Base-by-base conservation (phyloP, 2,888 invertebrate species). In the Erebia palarica region DNA sequence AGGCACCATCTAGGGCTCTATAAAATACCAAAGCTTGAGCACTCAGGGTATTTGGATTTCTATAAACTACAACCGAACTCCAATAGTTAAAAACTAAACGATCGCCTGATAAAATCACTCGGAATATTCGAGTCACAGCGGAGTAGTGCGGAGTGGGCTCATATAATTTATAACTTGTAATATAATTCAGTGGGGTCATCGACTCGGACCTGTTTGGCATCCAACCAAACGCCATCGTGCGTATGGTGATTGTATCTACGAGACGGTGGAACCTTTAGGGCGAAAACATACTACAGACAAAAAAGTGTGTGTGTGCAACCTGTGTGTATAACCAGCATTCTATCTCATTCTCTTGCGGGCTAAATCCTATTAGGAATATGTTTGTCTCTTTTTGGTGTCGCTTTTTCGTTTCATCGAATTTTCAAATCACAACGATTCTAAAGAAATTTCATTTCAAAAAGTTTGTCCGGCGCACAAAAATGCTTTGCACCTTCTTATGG, bases 151-250 rank as follows among this genome's bases (percentile, higher is more conserved):
- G 63, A 74, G 73, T 73, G 68, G 71, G 69, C 69, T 70, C 69
- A 65, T 75, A 73, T 76, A 75, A 77, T 75, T 77, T 79, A 79
- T 79, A 76, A 75, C 75, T 69, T 75, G 76, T 78, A 78, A 79
- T 79, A 78, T 75, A 78, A 79, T 76, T 79, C 75, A 74, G 21
- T 36, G 77, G 74, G 81, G 78, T 80, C 81, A 75, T 77, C 70
- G 80, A 79, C 79, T 71, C 55, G 75, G 75, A 80, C 79, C 78
- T 75, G 80, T 78, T 80, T 78, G 80, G 79, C 79, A 78, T 78
- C 78, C 75, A 64, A 79, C 78, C 77, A 78, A 76, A 75, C 77
- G 71, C 75, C 77, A 76, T 74, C 68, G 58, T 58, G 67, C 67
- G 70, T 73, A 72, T 66, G 72, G 68, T 71, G 75, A 75, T 77